These are phyloP conservation scores for Chaetops frenatus DNA, from an alignment of 2,113 vertebrate species.

Conservation along the genomic window DNA sequence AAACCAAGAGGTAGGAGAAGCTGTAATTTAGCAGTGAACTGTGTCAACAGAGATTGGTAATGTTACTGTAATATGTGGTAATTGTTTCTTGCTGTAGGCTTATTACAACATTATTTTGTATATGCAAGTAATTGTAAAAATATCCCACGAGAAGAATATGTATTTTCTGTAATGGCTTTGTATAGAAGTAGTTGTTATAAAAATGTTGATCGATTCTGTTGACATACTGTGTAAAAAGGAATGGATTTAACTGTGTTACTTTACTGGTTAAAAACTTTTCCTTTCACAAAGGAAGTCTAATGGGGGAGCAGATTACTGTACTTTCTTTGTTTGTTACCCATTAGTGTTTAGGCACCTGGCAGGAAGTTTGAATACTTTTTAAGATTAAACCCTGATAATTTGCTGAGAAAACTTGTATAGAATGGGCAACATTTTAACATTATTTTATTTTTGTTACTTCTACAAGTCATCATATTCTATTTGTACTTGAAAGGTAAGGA, in stretches of 20 bases:
- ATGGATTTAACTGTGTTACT: background rate
- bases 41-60: background rate
- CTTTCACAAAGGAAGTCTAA: slow-evolving; percentile 55
- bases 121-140: background rate
- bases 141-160: background rate
- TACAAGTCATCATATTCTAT: background rate
- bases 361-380: slow-evolving; percentile 71
- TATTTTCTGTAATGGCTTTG: background rate
- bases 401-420: background rate
- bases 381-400: slow-evolving; percentile 58
- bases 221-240: background rate
- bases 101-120: background rate
- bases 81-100: background rate
- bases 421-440: background rate
- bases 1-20: background rate
- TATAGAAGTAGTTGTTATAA: background rate
- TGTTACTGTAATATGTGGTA: background rate
- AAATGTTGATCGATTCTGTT: background rate
- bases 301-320: slow-evolving; percentile 30
- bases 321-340: slow-evolving; percentile 64
- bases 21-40: background rate
- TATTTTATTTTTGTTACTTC: background rate
- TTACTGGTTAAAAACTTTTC: slow-evolving; percentile 54
- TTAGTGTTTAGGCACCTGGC: slow-evolving; percentile 71
- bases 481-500: background rate